Base-by-base conservation (phyloP, 2,113 vertebrate genomes). In the Rhinogobius similis region DNA sequence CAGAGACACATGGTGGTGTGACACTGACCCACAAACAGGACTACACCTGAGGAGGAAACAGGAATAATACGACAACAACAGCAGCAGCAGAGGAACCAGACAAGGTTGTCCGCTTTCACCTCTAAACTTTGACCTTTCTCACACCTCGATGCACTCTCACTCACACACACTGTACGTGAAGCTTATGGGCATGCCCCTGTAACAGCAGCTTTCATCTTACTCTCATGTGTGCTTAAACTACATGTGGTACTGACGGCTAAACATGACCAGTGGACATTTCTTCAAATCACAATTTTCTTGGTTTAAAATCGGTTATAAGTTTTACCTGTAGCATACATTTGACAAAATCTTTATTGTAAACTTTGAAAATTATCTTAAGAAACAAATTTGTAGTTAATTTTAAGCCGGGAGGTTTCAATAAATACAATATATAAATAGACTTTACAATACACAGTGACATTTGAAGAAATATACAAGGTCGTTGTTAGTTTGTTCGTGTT, bases 31-130 rank as follows among this genome's bases (percentile, higher is more conserved):
- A 91, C 87, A 88, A 88, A 90, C 62, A 87, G 88, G 90, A 82
- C 32, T 79, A 90, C 81, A 91, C 90, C 88, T 88, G 91, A 84
- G 78, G 72, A 87, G 85, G 82, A 86, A 80, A 82, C 78, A 91
- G 87, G 76, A 86, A 84, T 73, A 86, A 66, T 80, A 88, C 32
- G 6, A 36, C 32, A 36, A 3, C 3, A 36, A 8, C 32, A 7
- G 75, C 81, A 36, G 32, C 32, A 7, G 75, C 81, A 86, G 82
- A 75, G 86, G 72, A 73, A 76, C 62, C 56, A 72, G 65, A 73
- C 72, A 72, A 70, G 59, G 52, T 77, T 50, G 41, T 0, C 14
- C 53, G 67, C 8, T 21, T 9, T 26, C 23, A 70, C 20, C 65
- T 65, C 67, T 67, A 53, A 79, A 55, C 77, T 72, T 64, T 43